Percentiles rank a stretch among this genome's conserved stretches.
These are phyloP conservation scores for Zootoca vivipara DNA, from an alignment of 2,113 vertebrate species.

Conservation along the genomic window DNA sequence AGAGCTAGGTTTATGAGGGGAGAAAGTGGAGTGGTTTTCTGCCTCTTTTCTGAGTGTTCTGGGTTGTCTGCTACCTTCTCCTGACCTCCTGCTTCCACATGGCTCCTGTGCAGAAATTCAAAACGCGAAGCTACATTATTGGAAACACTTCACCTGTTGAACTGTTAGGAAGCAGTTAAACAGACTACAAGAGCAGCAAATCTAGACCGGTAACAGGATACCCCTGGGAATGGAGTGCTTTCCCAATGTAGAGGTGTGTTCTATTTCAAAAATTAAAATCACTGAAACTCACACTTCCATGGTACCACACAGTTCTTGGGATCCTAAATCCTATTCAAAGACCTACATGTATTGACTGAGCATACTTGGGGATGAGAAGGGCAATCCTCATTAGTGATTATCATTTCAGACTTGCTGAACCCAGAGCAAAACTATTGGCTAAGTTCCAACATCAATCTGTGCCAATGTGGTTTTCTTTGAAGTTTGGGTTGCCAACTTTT, in stretches of 20 bases:
- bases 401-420: background rate
- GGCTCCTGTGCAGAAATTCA: background rate
- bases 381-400: too few relatives aligned
- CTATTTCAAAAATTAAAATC: background rate
- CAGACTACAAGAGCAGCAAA: too few relatives aligned
- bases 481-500: background rate
- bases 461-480: background rate
- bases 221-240: background rate
- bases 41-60: background rate
- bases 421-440: too few relatives aligned
- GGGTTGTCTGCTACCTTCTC: background rate
- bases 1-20: too few relatives aligned
- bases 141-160: background rate
- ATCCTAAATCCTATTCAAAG: background rate
- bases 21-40: too few relatives aligned
- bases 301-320: background rate
- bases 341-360: background rate
- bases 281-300: background rate
- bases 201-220: background rate
- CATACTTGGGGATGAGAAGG: background rate
- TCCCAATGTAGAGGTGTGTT: background rate
- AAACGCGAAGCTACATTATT: background rate
- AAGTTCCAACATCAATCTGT: background rate
- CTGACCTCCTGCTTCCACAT: background rate
- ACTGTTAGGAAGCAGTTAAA: background rate